Conservation (phyloP, 1,140 invertebrate genomes). For the Periplaneta americana region DNA sequence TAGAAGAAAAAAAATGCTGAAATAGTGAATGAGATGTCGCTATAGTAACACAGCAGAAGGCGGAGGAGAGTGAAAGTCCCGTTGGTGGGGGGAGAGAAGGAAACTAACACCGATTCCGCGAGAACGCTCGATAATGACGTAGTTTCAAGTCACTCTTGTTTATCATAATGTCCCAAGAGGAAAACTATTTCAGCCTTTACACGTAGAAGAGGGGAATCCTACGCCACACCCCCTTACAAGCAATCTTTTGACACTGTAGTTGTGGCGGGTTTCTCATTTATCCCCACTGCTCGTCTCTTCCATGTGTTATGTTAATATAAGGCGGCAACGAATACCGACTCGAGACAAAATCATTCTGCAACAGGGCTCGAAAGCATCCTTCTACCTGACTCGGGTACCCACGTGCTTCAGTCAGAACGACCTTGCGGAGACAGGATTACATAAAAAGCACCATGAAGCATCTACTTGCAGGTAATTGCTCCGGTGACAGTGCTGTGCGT, state of each 20-base stretch:
- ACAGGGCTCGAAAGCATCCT: neutral
- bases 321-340: neutral
- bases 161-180: neutral
- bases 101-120: neutral
- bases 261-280: neutral
- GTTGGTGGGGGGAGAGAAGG: neutral
- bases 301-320: neutral
- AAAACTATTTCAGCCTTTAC: neutral
- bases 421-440: neutral
- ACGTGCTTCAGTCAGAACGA: too few relatives aligned
- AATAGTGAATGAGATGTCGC: neutral
- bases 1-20: too few relatives aligned
- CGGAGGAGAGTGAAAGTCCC: too few relatives aligned
- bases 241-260: neutral
- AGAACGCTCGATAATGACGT: neutral
- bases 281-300: neutral
- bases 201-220: neutral
- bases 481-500: neutral
- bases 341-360: neutral
- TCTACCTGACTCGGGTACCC: too few relatives aligned
- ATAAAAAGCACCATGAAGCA: neutral
- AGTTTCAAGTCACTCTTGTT: neutral
- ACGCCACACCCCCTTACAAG: neutral
- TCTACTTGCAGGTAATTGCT: neutral
- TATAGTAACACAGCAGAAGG: too few relatives aligned